phyloP scores from a whole-genome alignment of 2,888 invertebrate genomes.

The Tinea pellionella region DNA sequence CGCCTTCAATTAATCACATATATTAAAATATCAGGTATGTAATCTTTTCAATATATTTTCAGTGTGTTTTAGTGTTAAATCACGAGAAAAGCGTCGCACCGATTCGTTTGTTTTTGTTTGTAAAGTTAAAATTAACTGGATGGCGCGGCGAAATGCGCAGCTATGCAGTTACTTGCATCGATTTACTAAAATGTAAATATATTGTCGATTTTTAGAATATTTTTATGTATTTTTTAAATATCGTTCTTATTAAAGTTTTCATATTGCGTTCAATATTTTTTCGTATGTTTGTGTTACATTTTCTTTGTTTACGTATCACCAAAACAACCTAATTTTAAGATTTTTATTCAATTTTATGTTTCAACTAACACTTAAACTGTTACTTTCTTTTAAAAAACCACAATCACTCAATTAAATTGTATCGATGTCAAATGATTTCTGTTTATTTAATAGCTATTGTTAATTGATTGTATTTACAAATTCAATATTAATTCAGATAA shows the following conservation, averaged over 20 bases:
- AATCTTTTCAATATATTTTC: background rate
- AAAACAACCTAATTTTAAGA: too few species aligned
- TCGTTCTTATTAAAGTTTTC: background rate
- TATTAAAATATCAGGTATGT: background rate
- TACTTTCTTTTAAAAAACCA: too few species aligned
- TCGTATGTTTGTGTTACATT: too few species aligned
- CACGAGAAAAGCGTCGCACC: background rate
- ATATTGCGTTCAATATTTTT: background rate
- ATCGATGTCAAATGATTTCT: background rate
- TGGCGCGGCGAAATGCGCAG: background rate
- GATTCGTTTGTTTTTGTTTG: background rate
- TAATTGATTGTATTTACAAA: background rate
- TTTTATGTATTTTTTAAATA: background rate
- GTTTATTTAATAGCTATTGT: background rate
- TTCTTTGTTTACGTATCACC: too few species aligned
- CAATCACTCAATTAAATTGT: background rate
- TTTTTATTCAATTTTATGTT: too few species aligned
- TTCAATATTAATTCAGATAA: background rate
- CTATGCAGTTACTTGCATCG: constrained; percentile 7
- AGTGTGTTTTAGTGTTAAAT: background rate
- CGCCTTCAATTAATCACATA: background rate
- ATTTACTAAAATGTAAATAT: background rate
- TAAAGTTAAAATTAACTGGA: constrained; percentile 3
- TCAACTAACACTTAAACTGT: too few species aligned
- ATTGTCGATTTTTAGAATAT: background rate